A percentile compares a stretch with the other conserved stretches of the same genome.
Conservation (phyloP, 2,888 invertebrate genomes). For the Drosophila suboccidentalis region DNA sequence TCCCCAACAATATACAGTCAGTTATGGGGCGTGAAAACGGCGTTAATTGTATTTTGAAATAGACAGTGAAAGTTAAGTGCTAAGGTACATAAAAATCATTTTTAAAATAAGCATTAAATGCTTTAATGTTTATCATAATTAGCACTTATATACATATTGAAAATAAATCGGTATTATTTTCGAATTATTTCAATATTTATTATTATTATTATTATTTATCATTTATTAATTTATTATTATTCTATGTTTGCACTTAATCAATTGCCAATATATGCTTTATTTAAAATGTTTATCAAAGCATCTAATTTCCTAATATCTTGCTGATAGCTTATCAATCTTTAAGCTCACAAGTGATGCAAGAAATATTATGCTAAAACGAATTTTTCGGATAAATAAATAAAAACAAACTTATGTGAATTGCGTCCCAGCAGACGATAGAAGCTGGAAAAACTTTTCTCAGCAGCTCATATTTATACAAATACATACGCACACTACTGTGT, state of each 20-base stretch:
- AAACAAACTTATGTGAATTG: slow-evolving; percentile 15
- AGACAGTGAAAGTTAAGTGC: slow-evolving; percentile 13
- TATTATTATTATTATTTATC: background rate
- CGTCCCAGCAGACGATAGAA: slow-evolving; percentile 1
- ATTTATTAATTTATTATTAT: background rate
- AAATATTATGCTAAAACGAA: background rate
- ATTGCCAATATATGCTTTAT: background rate
- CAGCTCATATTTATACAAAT: slow-evolving; percentile 20
- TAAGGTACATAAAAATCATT: background rate
- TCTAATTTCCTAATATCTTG: background rate
- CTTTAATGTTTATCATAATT: no score
- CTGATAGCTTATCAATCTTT: slow-evolving; percentile 10
- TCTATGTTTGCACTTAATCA: background rate
- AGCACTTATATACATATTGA: no score
- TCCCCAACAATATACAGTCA: slow-evolving; percentile 40
- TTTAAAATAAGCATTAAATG: background rate
- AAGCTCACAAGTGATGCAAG: background rate
- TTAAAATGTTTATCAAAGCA: background rate
- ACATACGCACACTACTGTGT: background rate
- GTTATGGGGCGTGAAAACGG: slow-evolving; percentile 35
- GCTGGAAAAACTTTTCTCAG: slow-evolving; percentile 26
- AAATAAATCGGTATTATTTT: no score
- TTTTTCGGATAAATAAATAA: slow-evolving; percentile 3
- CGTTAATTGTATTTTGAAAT: slow-evolving; percentile 30
- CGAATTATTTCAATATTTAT: background rate